Base-by-base conservation (phyloP, 2,888 invertebrate genomes). In the Pyrrhia umbra region DNA sequence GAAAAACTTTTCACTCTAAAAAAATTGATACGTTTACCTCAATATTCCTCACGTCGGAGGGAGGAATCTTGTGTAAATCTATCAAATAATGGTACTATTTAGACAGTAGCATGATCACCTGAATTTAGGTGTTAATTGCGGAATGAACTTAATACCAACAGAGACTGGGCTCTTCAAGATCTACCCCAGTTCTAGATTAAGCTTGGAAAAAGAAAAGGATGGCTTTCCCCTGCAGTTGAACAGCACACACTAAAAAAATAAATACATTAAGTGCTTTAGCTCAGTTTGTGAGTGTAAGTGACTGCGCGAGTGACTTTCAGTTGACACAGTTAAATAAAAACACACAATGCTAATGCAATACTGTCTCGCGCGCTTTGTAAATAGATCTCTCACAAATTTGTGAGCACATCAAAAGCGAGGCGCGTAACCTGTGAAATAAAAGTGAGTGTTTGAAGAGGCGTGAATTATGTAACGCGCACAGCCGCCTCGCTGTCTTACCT, bases 381-480 rank as follows among this genome's bases (percentile, higher is more conserved):
- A 85, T 80, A 82, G 79, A 86, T 85, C 78, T 78, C 77, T 82
- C 66, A 73, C 80, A 84, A 83, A 86, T 83, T 83, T 72, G 77
- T 68, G 75, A 77, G 81, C 68, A 84, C 80, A 83, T 86, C 84
- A 84, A 84, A 84, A 76, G 81, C 75, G 79, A 74, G 76, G 77
- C 80, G 68, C 84, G 79, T 81, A 81, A 79, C 79, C 74, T 74
- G 80, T 78, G 77, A 85, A 87, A 87, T 87, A 88, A 87, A 86
- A 87, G 81, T 80, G 80, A 87, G 83, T 80, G 81, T 84, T 87
- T 88, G 81, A 85, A 83, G 82, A 80, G 79, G 66, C 79, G 82
- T 84, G 79, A 84, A 86, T 87, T 84, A 85, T 86, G 82, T 85
- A 85, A 85, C 79, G 71, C 59, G 77, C 75, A 73, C 74, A 64